These are phyloP conservation scores for Hyles euphorbiae DNA, from an alignment of 1,140 invertebrate species.

Conservation along the genomic window DNA sequence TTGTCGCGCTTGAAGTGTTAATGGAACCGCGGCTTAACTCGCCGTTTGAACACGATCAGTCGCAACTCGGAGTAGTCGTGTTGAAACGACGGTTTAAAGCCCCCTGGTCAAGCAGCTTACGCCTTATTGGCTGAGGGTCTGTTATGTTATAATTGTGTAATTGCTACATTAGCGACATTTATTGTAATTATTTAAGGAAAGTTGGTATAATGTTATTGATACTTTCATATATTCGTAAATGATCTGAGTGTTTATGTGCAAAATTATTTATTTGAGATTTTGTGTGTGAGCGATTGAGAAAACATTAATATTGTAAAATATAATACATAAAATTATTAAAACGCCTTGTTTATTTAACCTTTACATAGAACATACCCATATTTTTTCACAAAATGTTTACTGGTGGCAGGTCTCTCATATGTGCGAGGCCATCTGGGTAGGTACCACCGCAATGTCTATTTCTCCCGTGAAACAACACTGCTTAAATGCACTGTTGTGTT, in stretches of 20 bases:
- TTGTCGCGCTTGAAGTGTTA: constrained; percentile 19
- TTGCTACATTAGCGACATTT: constrained; percentile 1
- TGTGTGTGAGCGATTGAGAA: too few species aligned
- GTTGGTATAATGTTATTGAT: constrained; percentile 12
- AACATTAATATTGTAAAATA: too few species aligned
- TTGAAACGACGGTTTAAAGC: constrained; percentile 15
- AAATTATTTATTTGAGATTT: constrained; percentile 59
- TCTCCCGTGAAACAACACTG: too few species aligned
- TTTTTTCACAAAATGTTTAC: too few species aligned
- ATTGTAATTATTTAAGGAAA: constrained; percentile 3
- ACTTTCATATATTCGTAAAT: constrained; percentile 30
- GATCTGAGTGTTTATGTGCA: constrained; percentile 64
- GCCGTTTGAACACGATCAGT: constrained; percentile 13
- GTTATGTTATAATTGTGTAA: constrained; percentile 6
- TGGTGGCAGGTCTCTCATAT: too few species aligned
- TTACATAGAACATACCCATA: too few species aligned
- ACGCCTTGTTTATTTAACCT: too few species aligned
- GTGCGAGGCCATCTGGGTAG: too few species aligned
- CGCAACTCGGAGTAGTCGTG: background rate
- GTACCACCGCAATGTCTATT: too few species aligned
- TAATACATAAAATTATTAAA: too few species aligned
- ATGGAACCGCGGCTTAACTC: constrained; percentile 30
- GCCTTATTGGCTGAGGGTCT: constrained; percentile 23
- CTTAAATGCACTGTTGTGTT: too few species aligned
- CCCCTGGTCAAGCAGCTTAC: constrained; percentile 44